Evolutionary conservation across 30 jellyfish, hydroid and myxozoan genomes (phyloP), one percentile per base, ranked within the genome.

Genomic region (Aurelia sp.): DNA sequence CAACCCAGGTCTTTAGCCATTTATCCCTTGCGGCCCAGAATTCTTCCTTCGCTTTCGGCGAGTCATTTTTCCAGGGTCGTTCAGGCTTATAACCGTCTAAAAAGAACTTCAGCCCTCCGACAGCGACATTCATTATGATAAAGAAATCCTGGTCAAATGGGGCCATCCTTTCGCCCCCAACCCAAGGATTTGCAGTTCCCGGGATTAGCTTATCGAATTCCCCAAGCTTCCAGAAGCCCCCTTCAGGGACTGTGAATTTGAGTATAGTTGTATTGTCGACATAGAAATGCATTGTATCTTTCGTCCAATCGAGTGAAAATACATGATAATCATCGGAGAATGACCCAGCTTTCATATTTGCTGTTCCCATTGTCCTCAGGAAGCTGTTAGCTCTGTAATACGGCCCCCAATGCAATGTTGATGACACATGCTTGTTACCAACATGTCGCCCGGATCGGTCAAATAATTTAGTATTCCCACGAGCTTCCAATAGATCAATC

Each of bases 341-440:
- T 3, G 97, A 83, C 18, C 92, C 90, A 17, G 58, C 76, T 47
- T 76, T 62, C 85, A 66, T 47, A 53, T 50, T 64, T 13, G 66
- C 83, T 17, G 77, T 72, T 12, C 87, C 97, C 68, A 73, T n/a
- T 6, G 97, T 91, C 63, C 82, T 44, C 24, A 76, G 92, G 24
- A 84, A 92, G 19, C 74, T 88, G 50, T 85, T 91, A 12, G 80
- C 85, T 1, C 69, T 33, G 24, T 44, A 65, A 50, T 91, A 91
- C 6, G 97, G 97, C 20, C 97, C 97, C 97, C 97, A 91, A 57
- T 91, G 97, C 6, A 91, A 47, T 1, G 96, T 74, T 12, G 91
- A 92, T 13, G 86, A 66, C 20, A 77, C 92, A 12, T 66, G 80
- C 76, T 84, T 81, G 64, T 91, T 91, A n/a, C 97, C 97, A 15